Percentiles rank a stretch among this genome's conserved stretches.
These are phyloP conservation scores for Oenanthe oenanthe DNA, from an alignment of 2,113 vertebrate genomes.

Conservation along the genomic window DNA sequence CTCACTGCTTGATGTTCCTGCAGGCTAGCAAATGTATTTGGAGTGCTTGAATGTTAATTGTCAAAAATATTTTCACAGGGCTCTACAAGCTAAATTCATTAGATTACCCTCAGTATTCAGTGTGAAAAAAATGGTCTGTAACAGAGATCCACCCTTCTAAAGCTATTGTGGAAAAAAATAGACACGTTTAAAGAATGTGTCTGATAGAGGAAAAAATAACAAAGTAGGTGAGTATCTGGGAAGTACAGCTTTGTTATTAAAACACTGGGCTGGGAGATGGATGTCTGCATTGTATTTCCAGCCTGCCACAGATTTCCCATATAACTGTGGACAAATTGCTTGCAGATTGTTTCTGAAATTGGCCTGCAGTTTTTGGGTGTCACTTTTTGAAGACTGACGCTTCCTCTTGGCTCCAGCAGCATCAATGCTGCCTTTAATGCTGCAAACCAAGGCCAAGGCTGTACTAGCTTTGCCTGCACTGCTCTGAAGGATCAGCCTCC, in stretches of 20 bases:
- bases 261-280: slow-evolving; percentile 15
- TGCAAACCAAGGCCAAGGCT: not conserved
- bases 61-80: not conserved
- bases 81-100: not conserved
- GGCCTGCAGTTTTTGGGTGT: not conserved
- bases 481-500: not conserved
- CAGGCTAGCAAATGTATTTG: not conserved
- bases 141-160: not conserved
- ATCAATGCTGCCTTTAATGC: not conserved
- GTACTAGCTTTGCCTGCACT: not conserved
- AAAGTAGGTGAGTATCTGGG: slow-evolving; percentile 17
- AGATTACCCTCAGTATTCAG: not conserved
- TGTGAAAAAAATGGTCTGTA: not conserved
- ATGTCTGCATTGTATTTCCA: not conserved
- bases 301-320: not conserved
- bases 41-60: not conserved
- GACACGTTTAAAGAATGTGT: not conserved
- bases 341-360: not conserved
- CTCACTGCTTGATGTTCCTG: not conserved
- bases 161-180: not conserved
- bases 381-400: not conserved
- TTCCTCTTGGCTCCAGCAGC: not conserved
- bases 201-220: slow-evolving; percentile 39
- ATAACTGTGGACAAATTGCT: not conserved
- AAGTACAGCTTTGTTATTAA: slow-evolving; percentile 27